Percentiles rank a stretch among this genome's conserved stretches.
Evolutionary conservation across 2,797 vertebrate genomes (phyloP).

Genomic region (Oophaga sylvatica): DNA sequence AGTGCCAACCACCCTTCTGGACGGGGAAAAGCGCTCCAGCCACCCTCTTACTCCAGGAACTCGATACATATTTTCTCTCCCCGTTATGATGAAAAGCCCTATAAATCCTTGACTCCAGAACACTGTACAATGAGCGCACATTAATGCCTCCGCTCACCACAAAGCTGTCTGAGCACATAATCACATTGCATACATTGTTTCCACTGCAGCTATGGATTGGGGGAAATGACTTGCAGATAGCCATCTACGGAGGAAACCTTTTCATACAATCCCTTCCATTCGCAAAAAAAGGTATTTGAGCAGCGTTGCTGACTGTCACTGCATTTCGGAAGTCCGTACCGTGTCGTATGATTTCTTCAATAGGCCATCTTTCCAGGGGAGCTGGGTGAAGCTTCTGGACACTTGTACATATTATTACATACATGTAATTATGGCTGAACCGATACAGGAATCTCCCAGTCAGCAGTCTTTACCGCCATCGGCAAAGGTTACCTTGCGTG

Average conservation of each 20-base stretch:
- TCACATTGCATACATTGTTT: slow-evolving; percentile 41
- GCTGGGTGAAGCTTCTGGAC: not conserved
- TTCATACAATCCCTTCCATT: slow-evolving; percentile 27
- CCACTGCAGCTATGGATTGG: slow-evolving; percentile 30
- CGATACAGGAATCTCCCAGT: not conserved
- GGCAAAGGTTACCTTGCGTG: not conserved
- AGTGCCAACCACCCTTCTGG: not conserved
- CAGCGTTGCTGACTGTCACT: slow-evolving; percentile 41
- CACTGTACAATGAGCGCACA: not conserved
- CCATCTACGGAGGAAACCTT: slow-evolving; percentile 20
- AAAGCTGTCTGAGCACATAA: slow-evolving; percentile 15
- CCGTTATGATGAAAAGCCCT: not conserved
- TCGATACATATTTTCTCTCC: not conserved
- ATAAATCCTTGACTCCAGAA: not conserved
- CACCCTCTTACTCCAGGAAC: not conserved
- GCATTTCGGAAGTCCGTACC: slow-evolving; percentile 19
- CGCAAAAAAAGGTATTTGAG: slow-evolving; percentile 5
- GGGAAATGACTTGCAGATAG: slow-evolving; percentile 37
- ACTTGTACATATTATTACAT: slow-evolving; percentile 44
- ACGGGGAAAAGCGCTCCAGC: not conserved
- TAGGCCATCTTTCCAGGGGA: not conserved
- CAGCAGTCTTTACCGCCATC: slow-evolving; percentile 20
- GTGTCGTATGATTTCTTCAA: slow-evolving; percentile 8
- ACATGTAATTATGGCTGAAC: slow-evolving; percentile 44
- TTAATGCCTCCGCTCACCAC: slow-evolving; percentile 14